Base-by-base conservation (phyloP, 1,140 invertebrate species). In the Sycophila sp. region DNA sequence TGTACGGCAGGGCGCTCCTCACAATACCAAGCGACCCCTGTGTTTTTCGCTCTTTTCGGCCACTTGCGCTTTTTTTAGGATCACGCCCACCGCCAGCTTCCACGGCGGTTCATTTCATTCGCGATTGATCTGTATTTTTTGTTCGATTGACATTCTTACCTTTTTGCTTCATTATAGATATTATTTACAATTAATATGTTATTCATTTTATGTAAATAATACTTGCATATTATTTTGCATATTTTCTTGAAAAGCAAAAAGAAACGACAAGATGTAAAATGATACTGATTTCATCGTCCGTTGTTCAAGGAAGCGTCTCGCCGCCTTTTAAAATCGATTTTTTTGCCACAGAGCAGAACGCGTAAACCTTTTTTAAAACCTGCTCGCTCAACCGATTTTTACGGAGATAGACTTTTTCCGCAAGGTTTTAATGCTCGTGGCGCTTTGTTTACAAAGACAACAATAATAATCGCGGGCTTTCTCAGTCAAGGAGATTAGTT, bases 401-500 rank as follows among this genome's bases (percentile, higher is more conserved):
- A 22, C 17, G 28, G n/a, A 17, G 36, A 69, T 36, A 26, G 11
- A 26, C 24, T 26, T 24, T 51, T 10, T 4, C 22, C 7, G 24
- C 11, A 58, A 58, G 40, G 17, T 24, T 36, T 24, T 36, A 40
- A 56, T 47, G 11, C 15, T 7, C 3, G 11, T 17, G 15, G 17
- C 4, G 38, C 13, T 38, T 55, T 69, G 30, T 45, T 70, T 63
- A 19, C 60, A 47, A 56, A 70, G 68, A 47, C 32, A 70, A 64
- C 38, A 70, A 70, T 58, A 36, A 19, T 58, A 70, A 64, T 70
- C 51, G 30, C 30, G 6, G 13, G 7, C n/a, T 70, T 64, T 70
- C 15, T 53, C 40, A 15, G 59, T 70, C 38, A 64, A 70, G 7
- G 15, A 63, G 59, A 70, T 70, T 64, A 64, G 47, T n/a, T 30